Evolutionary conservation across 92 coral and sea anemone species (phyloP).

Genomic region (Parazoanthus darwini): DNA sequence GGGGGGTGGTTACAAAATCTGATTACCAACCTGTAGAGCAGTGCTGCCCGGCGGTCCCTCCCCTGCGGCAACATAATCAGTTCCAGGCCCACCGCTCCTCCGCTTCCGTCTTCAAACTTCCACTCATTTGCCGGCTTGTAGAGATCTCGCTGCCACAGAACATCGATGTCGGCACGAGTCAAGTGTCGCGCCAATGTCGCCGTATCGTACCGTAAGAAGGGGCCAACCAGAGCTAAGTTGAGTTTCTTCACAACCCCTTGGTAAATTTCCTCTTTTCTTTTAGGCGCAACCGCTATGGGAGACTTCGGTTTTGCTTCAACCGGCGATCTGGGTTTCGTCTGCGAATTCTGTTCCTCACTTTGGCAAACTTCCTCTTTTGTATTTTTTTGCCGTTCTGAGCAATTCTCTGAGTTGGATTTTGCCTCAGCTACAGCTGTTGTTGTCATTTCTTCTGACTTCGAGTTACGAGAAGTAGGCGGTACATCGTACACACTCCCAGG

Average conservation of each 20-base stretch:
- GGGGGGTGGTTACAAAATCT: neutral
- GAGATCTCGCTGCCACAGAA: conserved; percentile 73
- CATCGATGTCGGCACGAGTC: conserved; percentile 83
- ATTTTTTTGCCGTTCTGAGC: neutral
- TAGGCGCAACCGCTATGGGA: neutral
- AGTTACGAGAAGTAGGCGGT: conserved; percentile 43
- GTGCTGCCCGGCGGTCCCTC: conserved; percentile 72
- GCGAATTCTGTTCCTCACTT: neutral
- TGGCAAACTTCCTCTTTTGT: neutral
- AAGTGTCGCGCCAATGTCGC: conserved; percentile 87
- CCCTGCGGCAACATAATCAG: conserved; percentile 90
- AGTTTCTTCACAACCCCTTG: conserved; percentile 76
- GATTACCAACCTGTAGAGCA: conserved; percentile 72
- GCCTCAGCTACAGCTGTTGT: neutral
- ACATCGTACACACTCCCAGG: conserved; percentile 43
- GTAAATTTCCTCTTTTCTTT: conserved; percentile 55
- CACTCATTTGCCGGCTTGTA: conserved; percentile 49
- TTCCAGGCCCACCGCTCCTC: conserved; percentile 89
- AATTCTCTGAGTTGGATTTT: neutral
- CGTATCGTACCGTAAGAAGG: conserved; percentile 69
- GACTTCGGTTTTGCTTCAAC: conserved; percentile 6
- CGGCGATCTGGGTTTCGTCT: neutral
- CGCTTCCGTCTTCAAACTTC: conserved; percentile 71
- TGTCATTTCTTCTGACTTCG: neutral
- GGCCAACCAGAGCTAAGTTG: conserved; percentile 63